These are phyloP conservation scores for Artibeus lituratus DNA, from an alignment of 2,797 vertebrate species.

Conservation along the genomic window DNA sequence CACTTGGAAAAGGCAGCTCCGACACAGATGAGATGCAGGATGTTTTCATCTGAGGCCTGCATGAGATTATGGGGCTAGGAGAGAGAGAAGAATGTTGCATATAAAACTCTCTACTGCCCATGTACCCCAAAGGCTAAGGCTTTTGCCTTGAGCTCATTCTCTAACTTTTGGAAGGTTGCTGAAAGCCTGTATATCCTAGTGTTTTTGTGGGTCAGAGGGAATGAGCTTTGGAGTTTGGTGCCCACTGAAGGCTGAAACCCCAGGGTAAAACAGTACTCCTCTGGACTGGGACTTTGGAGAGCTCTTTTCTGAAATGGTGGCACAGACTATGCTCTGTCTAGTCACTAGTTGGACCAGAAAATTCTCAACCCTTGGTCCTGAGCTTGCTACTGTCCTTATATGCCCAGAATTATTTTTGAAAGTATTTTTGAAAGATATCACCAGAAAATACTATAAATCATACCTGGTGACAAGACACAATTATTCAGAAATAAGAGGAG, in stretches of 20 bases:
- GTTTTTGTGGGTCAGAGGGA: not conserved
- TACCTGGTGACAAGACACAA: not conserved
- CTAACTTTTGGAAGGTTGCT: not conserved
- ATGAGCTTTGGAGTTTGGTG: not conserved
- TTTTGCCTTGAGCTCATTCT: not conserved
- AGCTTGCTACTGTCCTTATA: not conserved
- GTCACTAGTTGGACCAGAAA: not conserved
- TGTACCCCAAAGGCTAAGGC: not conserved
- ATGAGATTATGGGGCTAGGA: not conserved
- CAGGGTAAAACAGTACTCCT: not conserved
- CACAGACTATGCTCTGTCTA: not conserved
- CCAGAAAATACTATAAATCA: constrained; percentile 20
- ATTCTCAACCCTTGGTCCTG: not conserved
- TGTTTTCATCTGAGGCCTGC: no score
- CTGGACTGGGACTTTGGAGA: not conserved
- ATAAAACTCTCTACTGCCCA: not conserved
- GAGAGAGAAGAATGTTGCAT: not conserved
- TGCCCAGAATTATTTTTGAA: not conserved
- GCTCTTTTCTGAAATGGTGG: not conserved
- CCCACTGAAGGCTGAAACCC: not conserved
- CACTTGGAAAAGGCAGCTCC: not conserved
- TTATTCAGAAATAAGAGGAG: not conserved
- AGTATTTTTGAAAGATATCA: not conserved
- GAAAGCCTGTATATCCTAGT: not conserved
- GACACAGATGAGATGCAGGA: not conserved